Conservation (phyloP, 2,888 invertebrate species). For the Nomada fucata region DNA sequence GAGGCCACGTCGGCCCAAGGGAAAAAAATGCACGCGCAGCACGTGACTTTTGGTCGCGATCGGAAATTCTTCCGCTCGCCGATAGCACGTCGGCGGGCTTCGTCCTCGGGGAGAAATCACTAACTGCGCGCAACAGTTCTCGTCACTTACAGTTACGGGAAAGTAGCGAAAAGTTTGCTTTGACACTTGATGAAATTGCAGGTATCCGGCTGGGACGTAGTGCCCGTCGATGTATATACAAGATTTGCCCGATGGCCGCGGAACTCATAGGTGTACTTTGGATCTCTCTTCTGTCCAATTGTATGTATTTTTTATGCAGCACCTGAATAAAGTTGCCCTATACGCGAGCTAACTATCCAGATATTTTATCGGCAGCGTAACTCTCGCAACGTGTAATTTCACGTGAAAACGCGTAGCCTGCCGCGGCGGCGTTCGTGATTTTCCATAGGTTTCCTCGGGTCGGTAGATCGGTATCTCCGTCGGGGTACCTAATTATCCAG, state of each 20-base stretch:
- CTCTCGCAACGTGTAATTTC: not conserved
- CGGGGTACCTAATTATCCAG: constrained; percentile 59
- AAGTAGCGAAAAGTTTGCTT: constrained; percentile 30
- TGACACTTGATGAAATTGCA: constrained; percentile 12
- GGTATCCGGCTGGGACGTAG: not conserved
- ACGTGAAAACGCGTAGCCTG: not conserved
- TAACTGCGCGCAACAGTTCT: constrained; percentile 20
- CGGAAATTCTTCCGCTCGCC: constrained; percentile 20
- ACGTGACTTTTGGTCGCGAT: constrained; percentile 54
- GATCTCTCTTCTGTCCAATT: not conserved
- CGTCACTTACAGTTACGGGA: constrained; percentile 7
- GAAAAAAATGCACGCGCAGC: constrained; percentile 25
- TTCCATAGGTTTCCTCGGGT: constrained; percentile 8
- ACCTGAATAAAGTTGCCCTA: not conserved
- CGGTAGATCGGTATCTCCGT: constrained; percentile 70
- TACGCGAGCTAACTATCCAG: no score
- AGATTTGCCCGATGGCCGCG: not conserved
- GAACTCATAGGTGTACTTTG: not conserved
- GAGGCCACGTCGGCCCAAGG: not conserved
- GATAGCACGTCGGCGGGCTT: constrained; percentile 53
- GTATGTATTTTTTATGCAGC: not conserved
- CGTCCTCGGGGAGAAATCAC: constrained; percentile 48
- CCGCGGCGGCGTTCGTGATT: constrained; percentile 28
- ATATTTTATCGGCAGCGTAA: not conserved
- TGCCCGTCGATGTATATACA: not conserved